Base-by-base conservation (phyloP, 2,113 vertebrate genomes). In the Myotis yumanensis region DNA sequence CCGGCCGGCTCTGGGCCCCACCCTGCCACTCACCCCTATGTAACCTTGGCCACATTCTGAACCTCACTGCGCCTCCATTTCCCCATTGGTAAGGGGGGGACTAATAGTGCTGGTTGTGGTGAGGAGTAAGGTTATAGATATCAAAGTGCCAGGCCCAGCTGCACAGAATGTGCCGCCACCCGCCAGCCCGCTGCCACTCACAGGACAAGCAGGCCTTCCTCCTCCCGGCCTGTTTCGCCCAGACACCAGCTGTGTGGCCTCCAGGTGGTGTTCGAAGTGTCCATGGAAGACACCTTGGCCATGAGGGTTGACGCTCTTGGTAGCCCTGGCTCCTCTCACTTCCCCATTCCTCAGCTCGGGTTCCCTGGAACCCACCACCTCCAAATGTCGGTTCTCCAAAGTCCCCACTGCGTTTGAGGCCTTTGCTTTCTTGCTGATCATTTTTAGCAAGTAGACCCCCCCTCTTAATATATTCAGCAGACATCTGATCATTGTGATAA, bases 401-500 rank as follows among this genome's bases (percentile, higher is more conserved):
- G 82, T 95, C 90, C 89, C 92, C 85, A 69, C 87, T 92, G 96
- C 80, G 17, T 73, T 43, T 68, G 95, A 83, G 93, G 77, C 57
- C 73, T 95, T 82, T 62, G 88, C 94, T 96, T 80, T 80, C 59
- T 81, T 79, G 80, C 82, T 81, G 82, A 93, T 93, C 80, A 85
- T 88, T 98, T 96, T 94, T 8, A 97, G 97, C 90, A 94, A 97
- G 89, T 86, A 94, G 95, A 95, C 96, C 96, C 95, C 95, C 95
- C 15, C 6, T 96, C 94, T 96, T 98, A 98, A 98, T 98, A 35
- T 95, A 98, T 98, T 97, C 98, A 96, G 96, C 97, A 98, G 97
- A 94, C 96, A 97, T 95, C 96, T 96, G 98, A 98, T 98, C 97
- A 98, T 98, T 98, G 98, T 98, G 98, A 98, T 98, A 98, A 98